Evolutionary conservation across 2,888 invertebrate genomes (phyloP).

Genomic region (Catonia carolina): DNA sequence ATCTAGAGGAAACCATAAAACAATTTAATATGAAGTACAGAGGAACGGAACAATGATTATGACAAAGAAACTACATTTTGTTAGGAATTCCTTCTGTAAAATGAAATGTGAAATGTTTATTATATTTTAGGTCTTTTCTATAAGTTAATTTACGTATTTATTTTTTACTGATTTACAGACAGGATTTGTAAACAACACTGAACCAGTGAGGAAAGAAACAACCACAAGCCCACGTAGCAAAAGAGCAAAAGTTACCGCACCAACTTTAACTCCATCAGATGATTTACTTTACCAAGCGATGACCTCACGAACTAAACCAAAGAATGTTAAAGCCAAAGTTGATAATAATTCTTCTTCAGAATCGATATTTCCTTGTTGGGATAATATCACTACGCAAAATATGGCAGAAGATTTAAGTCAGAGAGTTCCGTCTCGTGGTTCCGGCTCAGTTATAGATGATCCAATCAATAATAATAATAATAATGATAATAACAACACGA

Average conservation of each 20-base stretch:
- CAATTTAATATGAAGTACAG: no score
- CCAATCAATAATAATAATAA: constrained; percentile 22
- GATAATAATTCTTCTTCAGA: neutral
- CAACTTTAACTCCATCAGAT: neutral
- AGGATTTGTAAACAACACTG: constrained; percentile 3
- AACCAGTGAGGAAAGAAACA: constrained; percentile 14
- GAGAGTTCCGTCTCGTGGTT: constrained; percentile 26
- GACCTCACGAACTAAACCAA: constrained; percentile 1
- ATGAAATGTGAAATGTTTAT: no score
- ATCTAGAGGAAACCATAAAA: no score
- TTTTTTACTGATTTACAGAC: no score
- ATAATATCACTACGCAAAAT: constrained; percentile 19
- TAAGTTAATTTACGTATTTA: no score
- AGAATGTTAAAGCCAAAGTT: neutral
- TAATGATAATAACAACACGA: constrained; percentile 18
- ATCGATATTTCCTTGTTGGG: no score
- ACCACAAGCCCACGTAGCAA: constrained; percentile 11
- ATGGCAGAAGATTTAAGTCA: constrained; percentile 33
- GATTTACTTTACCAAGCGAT: neutral
- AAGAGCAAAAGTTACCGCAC: constrained; percentile 11
- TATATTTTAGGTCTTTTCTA: no score
- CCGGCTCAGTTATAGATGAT: constrained; percentile 24
- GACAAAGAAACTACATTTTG: no score
- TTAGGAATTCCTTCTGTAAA: no score
- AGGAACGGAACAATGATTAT: no score